A percentile compares a stretch with the other conserved stretches of the same genome.
Evolutionary conservation across 2,888 invertebrate species (phyloP).

Genomic region (Agrochola circellaris): DNA sequence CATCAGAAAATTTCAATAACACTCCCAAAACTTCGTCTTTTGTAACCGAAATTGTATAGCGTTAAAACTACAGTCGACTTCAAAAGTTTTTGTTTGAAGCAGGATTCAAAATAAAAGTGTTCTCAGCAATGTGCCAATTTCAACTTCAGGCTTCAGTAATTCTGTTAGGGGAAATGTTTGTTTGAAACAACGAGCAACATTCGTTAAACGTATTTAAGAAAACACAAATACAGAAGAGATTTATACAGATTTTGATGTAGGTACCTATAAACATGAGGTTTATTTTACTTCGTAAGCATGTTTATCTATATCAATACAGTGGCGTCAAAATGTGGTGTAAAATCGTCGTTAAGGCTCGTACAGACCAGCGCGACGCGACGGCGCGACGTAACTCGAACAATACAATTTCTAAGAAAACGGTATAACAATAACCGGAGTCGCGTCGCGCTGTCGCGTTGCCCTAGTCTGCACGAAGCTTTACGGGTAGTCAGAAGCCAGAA

Average conservation of each 20-base stretch:
- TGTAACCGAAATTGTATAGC: constrained; percentile 59
- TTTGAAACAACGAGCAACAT: constrained; percentile 59
- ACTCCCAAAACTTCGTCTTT: constrained; percentile 41
- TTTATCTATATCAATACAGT: background rate
- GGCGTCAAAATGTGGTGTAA: background rate
- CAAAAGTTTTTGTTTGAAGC: constrained; percentile 59
- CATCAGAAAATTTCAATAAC: constrained; percentile 45
- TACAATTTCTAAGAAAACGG: too few species aligned
- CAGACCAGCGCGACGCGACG: too few species aligned
- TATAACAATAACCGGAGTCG: too few species aligned
- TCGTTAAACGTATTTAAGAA: constrained; percentile 57
- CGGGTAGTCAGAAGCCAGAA: too few species aligned
- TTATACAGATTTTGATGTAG: constrained; percentile 35
- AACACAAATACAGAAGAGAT: constrained; percentile 44
- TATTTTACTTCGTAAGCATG: constrained; percentile 3
- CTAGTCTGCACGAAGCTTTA: too few species aligned
- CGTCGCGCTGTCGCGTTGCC: too few species aligned
- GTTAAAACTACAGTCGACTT: constrained; percentile 61
- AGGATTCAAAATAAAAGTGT: constrained; percentile 67
- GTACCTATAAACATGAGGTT: constrained; percentile 1
- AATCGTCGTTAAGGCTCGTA: too few species aligned
- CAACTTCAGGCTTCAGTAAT: constrained; percentile 63
- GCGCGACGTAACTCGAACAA: too few species aligned
- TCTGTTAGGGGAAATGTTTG: constrained; percentile 65
- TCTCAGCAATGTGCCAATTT: constrained; percentile 68